phyloP scores from a whole-genome alignment of 2,113 vertebrate species.

The Ramphastos sulfuratus region DNA sequence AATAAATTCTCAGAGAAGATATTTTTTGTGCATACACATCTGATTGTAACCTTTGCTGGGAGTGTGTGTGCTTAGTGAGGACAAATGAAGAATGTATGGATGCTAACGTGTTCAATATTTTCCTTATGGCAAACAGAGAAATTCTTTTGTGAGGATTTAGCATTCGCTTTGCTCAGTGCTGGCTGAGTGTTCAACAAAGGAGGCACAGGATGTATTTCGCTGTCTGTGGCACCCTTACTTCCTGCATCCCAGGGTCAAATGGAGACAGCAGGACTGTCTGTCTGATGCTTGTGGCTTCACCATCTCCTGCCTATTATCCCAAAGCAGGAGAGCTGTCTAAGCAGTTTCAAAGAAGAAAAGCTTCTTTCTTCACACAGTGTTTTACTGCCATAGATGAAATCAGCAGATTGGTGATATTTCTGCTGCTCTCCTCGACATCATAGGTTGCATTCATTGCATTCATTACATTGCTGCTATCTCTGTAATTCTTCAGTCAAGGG shows the following conservation, averaged over 20 bases:
- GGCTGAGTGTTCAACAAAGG: background rate
- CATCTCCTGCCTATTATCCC: background rate
- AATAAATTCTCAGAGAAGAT: background rate
- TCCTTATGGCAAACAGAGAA: background rate
- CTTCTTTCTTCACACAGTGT: background rate
- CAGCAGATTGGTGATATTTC: background rate
- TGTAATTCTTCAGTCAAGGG: background rate
- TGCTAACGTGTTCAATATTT: background rate
- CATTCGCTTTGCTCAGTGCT: background rate
- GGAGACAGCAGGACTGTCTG: background rate
- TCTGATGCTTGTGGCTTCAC: background rate
- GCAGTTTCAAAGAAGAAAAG: background rate
- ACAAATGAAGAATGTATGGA: background rate
- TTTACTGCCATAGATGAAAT: background rate
- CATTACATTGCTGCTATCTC: background rate
- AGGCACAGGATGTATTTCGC: background rate
- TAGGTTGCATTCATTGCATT: background rate
- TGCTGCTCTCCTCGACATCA: background rate
- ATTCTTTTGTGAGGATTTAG: background rate
- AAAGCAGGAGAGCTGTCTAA: background rate
- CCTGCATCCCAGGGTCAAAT: background rate
- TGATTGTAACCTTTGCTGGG: no score
- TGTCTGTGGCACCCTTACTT: background rate
- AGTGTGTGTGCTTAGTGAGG: background rate
- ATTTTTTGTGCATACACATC: background rate